Evolutionary conservation across 2,797 vertebrate species (phyloP), one percentile per base, ranked within the genome.

Genomic region (Sebastes vulpes): DNA sequence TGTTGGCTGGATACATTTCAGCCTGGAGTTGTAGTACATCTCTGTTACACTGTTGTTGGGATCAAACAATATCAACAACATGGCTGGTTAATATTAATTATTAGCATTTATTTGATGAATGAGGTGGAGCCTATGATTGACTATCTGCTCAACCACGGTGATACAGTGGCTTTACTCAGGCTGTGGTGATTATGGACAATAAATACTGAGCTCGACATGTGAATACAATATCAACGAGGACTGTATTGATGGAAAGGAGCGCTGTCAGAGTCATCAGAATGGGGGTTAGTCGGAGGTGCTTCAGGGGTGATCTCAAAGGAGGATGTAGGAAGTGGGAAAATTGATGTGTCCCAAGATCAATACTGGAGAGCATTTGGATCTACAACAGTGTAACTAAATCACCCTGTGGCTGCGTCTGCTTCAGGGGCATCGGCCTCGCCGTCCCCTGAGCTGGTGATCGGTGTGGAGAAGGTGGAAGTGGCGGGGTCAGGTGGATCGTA

Each of bases 291-390:
- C 54, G 68, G 76, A 79, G 76, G 83, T 68, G 68, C 67, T 67
- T 53, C 74, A 77, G 70, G 77, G 76, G 60, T 68, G 70, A 84
- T 84, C 86, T 92, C 83, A 61, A 81, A 82, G 74, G 87, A 91
- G 90, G 85, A 93, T 90, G 84, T 89, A 95, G 94, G 94, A 96
- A 92, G 94, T 94, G 91, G 91, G 89, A 72, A 67, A 90, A 94
- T 92, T 86, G 92, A 96, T 89, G 92, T 81, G 88, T 85, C 70
- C 86, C 20, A 0, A 75, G 89, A 96, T 96, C 94, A 85, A 95
- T 95, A 89, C 52, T 61, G 77, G 87, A 92, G 83, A 88, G 83
- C 73, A 81, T 93, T 89, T 25, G 26, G 82, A 90, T 88, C 82
- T 90, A 59, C 89, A 77, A 85, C 77, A 53, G 76, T 93, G 95